phyloP scores from a whole-genome alignment of 2,888 invertebrate species.

The Autographa gamma region DNA sequence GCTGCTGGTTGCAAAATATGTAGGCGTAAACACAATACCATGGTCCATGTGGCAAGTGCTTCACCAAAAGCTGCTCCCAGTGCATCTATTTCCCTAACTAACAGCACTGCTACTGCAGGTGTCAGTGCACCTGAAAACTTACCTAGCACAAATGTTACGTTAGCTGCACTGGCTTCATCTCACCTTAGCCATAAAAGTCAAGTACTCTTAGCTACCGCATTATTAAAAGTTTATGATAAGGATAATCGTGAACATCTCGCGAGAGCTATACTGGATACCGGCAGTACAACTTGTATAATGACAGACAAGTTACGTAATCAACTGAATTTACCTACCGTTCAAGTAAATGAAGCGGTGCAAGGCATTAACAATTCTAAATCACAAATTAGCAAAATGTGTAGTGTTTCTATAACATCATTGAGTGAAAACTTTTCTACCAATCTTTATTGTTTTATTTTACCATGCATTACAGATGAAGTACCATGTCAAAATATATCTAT shows the following conservation, averaged over 20 bases:
- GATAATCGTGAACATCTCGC: slow-evolving; percentile 7
- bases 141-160: neutral
- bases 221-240: neutral
- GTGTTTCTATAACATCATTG: neutral
- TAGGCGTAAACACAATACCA: neutral
- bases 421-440: neutral
- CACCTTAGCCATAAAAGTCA: neutral
- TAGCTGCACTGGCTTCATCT: neutral
- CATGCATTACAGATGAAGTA: neutral
- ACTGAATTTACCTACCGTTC: neutral
- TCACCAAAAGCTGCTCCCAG: neutral
- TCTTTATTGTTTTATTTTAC: neutral
- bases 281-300: slow-evolving; percentile 8
- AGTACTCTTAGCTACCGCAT: neutral
- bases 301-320: slow-evolving; percentile 16
- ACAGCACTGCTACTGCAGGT: slow-evolving; percentile 6
- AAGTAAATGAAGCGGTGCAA: slow-evolving; percentile 25
- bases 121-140: neutral
- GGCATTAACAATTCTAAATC: slow-evolving; percentile 39
- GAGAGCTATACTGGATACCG: slow-evolving; percentile 7
- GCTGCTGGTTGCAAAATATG: slow-evolving; percentile 10
- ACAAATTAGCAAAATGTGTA: neutral
- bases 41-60: neutral
- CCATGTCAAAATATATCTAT: neutral
- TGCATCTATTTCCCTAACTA: neutral